phyloP scores from a whole-genome alignment of 2,113 vertebrate species.

The Taxidea taxus region DNA sequence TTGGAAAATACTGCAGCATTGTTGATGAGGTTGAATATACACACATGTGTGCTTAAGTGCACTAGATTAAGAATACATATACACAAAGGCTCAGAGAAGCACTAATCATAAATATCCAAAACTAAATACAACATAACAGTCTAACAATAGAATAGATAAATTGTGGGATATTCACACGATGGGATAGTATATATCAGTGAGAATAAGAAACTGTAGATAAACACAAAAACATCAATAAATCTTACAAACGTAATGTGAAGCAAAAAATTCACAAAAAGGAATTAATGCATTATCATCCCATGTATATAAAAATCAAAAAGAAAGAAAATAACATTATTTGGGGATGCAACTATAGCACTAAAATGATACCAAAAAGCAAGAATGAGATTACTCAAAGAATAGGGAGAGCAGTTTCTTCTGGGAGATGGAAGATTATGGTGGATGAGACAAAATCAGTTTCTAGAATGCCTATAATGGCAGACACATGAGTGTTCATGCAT shows the following conservation, averaged over 20 bases:
- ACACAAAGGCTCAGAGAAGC: not conserved
- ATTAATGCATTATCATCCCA: not conserved
- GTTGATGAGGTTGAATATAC: not conserved
- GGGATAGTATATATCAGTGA: not conserved
- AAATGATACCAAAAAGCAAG: not conserved
- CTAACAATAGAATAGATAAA: not conserved
- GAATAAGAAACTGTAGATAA: not conserved
- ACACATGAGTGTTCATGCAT: not conserved
- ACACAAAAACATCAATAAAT: not conserved
- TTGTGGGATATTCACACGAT: not conserved
- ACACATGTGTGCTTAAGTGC: not conserved
- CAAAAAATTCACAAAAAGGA: not conserved
- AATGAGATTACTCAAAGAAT: not conserved
- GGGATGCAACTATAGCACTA: not conserved
- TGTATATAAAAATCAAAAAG: not conserved
- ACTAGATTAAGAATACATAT: not conserved
- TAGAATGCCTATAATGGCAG: not conserved
- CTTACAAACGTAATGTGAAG: not conserved
- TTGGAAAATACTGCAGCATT: not conserved
- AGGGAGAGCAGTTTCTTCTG: not conserved
- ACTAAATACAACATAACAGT: not conserved
- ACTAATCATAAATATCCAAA: not conserved
- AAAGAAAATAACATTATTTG: not conserved
- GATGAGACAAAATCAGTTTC: not conserved
- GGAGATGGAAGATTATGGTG: not conserved